Percentiles rank a stretch among this genome's conserved stretches.
Evolutionary conservation across 2,888 invertebrate species (phyloP).

Genomic region (Terebella lapidaria): DNA sequence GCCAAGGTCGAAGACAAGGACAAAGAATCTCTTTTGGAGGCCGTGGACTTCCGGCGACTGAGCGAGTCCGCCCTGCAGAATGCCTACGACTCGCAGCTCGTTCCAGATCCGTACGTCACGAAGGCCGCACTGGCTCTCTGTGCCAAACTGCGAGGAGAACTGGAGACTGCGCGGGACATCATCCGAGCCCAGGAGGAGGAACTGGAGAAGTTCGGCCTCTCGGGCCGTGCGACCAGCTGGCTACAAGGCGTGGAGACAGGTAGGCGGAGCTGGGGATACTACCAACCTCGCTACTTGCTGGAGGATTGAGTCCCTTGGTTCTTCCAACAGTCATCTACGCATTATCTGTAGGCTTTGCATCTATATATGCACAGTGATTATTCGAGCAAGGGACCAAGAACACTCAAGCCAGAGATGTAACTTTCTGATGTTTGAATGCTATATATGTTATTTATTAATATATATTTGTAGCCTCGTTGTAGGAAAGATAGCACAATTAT

Average conservation of each 20-base stretch:
- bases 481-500: no score
- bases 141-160: slow-evolving; percentile 33
- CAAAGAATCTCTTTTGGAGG: slow-evolving; percentile 32
- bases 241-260: neutral
- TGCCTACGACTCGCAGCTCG: slow-evolving; percentile 40
- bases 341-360: no score
- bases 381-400: no score
- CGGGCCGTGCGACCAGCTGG: neutral
- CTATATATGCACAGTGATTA: no score
- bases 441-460: no score
- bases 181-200: slow-evolving; percentile 33
- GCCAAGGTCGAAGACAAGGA: no score
- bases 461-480: no score
- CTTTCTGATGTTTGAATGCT: no score
- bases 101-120: slow-evolving; percentile 37
- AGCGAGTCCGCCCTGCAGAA: slow-evolving; percentile 39
- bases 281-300: no score
- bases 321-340: no score
- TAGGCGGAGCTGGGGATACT: neutral
- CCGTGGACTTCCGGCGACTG: slow-evolving; percentile 41
- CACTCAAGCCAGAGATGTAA: no score
- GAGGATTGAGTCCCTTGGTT: no score
- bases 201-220: neutral
- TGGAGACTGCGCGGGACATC: slow-evolving; percentile 37
- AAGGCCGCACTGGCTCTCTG: slow-evolving; percentile 43